phyloP scores from a whole-genome alignment of 2,797 vertebrate species.

The Petrocephalus schoutedeni region DNA sequence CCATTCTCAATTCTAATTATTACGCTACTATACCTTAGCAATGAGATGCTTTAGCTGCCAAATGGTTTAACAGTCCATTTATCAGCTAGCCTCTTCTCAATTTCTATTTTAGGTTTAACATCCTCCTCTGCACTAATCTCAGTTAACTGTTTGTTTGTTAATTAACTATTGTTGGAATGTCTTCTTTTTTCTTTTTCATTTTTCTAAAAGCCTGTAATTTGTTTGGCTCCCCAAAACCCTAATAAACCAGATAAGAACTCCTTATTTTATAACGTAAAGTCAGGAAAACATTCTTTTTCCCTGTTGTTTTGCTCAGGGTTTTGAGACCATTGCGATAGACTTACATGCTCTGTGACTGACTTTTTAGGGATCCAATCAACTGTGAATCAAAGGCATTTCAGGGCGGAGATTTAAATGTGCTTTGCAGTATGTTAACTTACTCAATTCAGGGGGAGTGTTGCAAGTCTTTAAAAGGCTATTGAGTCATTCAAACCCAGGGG shows the following conservation, averaged over 20 bases:
- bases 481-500: constrained; percentile 8
- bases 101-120: neutral
- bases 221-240: neutral
- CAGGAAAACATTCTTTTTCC: neutral
- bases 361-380: neutral
- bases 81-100: neutral
- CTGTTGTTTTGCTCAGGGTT: neutral
- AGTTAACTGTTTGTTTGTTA: neutral
- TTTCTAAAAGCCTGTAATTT: neutral
- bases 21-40: neutral
- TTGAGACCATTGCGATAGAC: neutral
- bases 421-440: neutral
- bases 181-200: neutral
- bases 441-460: constrained; percentile 7
- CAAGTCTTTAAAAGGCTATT: constrained; percentile 10
- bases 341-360: neutral
- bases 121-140: neutral
- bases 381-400: neutral
- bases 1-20: neutral
- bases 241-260: neutral
- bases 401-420: neutral
- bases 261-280: neutral
- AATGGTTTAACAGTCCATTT: neutral
- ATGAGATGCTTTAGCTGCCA: constrained; percentile 1
- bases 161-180: neutral